A percentile compares a stretch with the other conserved stretches of the same genome.
phyloP scores from a whole-genome alignment of 2,888 invertebrate genomes.

The Mythimna pallens region DNA sequence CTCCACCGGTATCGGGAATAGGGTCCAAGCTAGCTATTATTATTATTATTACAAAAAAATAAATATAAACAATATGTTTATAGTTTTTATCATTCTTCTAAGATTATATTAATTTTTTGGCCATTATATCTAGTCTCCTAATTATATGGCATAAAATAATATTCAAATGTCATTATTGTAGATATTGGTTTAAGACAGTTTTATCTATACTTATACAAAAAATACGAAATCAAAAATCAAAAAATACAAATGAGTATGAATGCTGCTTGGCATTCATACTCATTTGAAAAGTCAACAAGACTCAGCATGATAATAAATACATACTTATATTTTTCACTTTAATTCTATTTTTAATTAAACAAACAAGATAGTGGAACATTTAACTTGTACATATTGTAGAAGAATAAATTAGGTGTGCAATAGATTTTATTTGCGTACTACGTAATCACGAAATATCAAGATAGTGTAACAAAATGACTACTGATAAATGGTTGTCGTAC shows the following conservation, averaged over 20 bases:
- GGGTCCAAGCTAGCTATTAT: no score
- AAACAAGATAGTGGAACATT: constrained; percentile 27
- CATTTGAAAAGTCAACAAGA: not conserved
- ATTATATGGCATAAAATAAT: not conserved
- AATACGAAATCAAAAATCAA: not conserved
- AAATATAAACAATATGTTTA: no score
- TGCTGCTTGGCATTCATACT: constrained; percentile 1
- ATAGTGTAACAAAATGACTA: not conserved
- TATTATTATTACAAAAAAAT: no score
- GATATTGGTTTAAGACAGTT: not conserved
- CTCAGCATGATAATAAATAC: not conserved
- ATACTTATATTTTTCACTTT: not conserved
- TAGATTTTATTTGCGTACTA: constrained; percentile 34
- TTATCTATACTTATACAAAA: constrained; percentile 10
- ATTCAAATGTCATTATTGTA: not conserved
- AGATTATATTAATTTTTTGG: not conserved
- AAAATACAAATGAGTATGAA: no score
- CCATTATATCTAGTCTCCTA: not conserved
- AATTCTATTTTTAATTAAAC: constrained; percentile 20
- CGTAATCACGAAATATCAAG: constrained; percentile 20
- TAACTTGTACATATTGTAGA: constrained; percentile 5
- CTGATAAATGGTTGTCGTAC: constrained; percentile 6
- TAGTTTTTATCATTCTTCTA: not conserved
- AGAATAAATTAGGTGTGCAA: constrained; percentile 22
- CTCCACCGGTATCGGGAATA: no score